Conservation (phyloP, 2,113 vertebrate species). For the Callipepla squamata region DNA sequence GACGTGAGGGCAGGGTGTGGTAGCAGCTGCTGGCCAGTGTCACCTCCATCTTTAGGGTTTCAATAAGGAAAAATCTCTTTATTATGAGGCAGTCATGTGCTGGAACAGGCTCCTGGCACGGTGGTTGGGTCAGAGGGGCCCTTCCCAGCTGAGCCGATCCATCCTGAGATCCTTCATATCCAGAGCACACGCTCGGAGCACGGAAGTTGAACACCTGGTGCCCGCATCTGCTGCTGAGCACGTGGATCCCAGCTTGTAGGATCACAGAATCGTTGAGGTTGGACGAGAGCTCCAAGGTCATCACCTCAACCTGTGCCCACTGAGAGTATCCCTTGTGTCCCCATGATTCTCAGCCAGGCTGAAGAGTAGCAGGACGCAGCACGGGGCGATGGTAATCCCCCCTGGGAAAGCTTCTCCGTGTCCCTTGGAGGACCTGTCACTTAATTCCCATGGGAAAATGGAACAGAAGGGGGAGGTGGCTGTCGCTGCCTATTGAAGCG, state of each 20-base stretch:
- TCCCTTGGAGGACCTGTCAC: fast-evolving
- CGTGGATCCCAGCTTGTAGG: too few relatives aligned
- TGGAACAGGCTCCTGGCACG: not conserved
- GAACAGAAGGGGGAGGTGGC: fast-evolving
- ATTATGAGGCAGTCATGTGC: not conserved
- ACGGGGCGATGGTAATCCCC: not conserved
- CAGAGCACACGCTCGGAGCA: fast-evolving
- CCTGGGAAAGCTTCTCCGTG: not conserved
- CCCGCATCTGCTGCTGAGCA: too few relatives aligned
- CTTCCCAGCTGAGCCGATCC: not conserved
- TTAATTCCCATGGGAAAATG: slow-evolving; percentile 57
- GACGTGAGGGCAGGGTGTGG: not conserved
- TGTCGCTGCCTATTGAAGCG: fast-evolving
- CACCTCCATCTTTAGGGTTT: not conserved
- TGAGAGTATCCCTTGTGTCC: too few relatives aligned
- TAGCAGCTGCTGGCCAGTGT: not conserved
- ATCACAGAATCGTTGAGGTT: too few relatives aligned
- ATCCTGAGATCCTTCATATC: not conserved
- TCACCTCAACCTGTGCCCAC: too few relatives aligned
- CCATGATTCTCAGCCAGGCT: too few relatives aligned
- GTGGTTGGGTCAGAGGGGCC: not conserved
- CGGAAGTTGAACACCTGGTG: not conserved
- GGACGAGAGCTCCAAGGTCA: too few relatives aligned
- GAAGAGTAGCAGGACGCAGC: too few relatives aligned
- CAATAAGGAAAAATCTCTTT: not conserved